These are phyloP conservation scores for Lasioglossum lativentre DNA, from an alignment of 2,888 invertebrate species.

Conservation along the genomic window DNA sequence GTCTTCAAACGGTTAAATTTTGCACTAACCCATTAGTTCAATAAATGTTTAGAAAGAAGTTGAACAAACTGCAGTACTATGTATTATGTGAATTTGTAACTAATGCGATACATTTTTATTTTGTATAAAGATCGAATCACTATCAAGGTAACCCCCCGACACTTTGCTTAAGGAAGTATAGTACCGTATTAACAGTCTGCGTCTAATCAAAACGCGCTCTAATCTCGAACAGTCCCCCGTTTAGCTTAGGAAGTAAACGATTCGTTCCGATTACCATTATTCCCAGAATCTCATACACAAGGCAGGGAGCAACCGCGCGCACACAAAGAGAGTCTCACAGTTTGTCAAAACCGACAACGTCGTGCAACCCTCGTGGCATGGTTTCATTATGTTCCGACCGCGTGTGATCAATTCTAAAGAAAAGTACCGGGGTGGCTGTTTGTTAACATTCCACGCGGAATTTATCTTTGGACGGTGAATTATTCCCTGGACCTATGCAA, in stretches of 20 bases:
- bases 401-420: neutral
- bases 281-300: neutral
- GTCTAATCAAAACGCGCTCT: neutral
- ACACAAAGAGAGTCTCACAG: neutral
- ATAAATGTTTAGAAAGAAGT: neutral
- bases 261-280: neutral
- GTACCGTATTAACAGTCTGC: neutral
- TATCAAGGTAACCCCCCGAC: neutral
- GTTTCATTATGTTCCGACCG: neutral
- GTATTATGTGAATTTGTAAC: neutral
- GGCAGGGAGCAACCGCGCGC: neutral
- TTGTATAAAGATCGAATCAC: too few species aligned
- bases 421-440: neutral
- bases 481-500: constrained; percentile 22
- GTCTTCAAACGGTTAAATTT: too few species aligned
- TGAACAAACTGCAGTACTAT: neutral
- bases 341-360: constrained; percentile 3
- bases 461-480: constrained; percentile 46
- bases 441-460: constrained; percentile 17
- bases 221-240: neutral
- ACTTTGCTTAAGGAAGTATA: neutral
- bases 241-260: neutral
- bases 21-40: neutral
- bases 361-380: neutral
- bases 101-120: too few species aligned